These are phyloP conservation scores for Prunella himalayana DNA, from an alignment of 2,113 vertebrate genomes.

Conservation along the genomic window DNA sequence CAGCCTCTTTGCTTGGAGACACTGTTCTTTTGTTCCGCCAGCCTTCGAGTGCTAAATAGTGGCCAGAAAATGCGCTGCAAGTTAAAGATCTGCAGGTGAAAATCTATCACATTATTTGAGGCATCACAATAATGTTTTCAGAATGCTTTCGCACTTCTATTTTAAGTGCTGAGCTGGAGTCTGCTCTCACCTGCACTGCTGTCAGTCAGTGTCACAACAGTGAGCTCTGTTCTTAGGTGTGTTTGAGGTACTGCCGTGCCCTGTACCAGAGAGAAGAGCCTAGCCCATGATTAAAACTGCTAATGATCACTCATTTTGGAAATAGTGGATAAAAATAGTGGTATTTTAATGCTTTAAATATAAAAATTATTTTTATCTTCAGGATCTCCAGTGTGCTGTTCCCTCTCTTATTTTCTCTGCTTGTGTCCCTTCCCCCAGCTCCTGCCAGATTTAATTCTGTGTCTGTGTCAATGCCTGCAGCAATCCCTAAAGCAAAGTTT, in stretches of 20 bases:
- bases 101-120: neutral
- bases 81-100: neutral
- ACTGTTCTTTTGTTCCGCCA: neutral
- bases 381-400: neutral
- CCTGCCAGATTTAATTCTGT: neutral
- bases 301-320: neutral
- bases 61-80: neutral
- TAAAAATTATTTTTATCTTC: neutral
- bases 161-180: neutral
- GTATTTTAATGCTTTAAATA: neutral
- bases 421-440: neutral
- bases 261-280: neutral
- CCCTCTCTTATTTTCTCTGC: neutral
- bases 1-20: neutral
- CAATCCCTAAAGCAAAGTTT: slow-evolving; percentile 10
- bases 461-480: slow-evolving; percentile 8
- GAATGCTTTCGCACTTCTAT: neutral
- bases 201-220: neutral
- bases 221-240: fast-evolving
- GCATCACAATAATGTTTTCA: neutral
- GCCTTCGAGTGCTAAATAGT: neutral
- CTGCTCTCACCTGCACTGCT: neutral
- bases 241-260: neutral
- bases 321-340: neutral
- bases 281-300: neutral